Evolutionary conservation across 1,140 invertebrate genomes (phyloP).

Genomic region (Drosophila ambigua): DNA sequence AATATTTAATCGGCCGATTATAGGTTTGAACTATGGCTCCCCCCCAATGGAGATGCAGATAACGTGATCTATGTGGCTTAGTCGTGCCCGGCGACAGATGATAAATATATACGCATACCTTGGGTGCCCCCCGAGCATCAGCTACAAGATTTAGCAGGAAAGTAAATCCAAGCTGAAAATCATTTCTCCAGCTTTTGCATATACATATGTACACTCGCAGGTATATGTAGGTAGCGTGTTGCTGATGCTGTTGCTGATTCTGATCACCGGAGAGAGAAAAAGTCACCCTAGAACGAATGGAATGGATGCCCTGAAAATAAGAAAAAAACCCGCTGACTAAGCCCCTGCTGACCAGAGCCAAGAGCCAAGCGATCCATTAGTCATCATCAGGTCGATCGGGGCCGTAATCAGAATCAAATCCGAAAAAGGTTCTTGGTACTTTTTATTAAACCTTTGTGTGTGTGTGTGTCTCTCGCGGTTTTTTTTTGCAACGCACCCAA

Average conservation of each 20-base stretch:
- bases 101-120: no score
- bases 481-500: slow-evolving; percentile 67
- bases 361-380: slow-evolving; percentile 59
- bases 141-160: neutral
- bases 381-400: slow-evolving; percentile 69
- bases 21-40: neutral
- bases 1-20: slow-evolving; percentile 28
- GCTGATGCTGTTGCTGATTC: neutral
- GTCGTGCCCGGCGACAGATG: no score
- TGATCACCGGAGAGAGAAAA: slow-evolving; percentile 45
- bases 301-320: slow-evolving; percentile 25
- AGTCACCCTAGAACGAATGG: slow-evolving; percentile 20
- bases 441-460: slow-evolving; percentile 8
- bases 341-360: slow-evolving; percentile 29
- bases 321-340: slow-evolving; percentile 71
- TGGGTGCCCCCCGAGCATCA: neutral
- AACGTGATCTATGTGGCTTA: slow-evolving; percentile 5
- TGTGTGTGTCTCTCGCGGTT: slow-evolving; percentile 14
- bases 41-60: slow-evolving; percentile 17
- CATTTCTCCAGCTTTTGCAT: slow-evolving; percentile 5
- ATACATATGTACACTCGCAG: no score
- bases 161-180: slow-evolving; percentile 18
- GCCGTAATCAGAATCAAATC: slow-evolving; percentile 33
- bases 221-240: no score
- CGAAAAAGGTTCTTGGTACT: slow-evolving; percentile 39